Conservation (phyloP, 1,140 invertebrate genomes). For the Palaemon carinicauda region DNA sequence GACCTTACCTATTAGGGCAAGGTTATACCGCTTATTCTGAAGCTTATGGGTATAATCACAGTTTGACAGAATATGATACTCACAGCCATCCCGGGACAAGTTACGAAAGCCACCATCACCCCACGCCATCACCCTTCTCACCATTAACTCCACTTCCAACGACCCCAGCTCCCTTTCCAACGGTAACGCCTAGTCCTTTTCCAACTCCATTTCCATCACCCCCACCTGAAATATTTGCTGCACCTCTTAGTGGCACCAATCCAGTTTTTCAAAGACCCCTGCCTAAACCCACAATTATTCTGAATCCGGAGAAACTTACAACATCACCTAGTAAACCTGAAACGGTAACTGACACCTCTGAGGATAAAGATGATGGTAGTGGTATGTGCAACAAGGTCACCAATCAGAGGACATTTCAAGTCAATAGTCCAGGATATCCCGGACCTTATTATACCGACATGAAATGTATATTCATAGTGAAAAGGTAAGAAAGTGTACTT, state of each 20-base stretch:
- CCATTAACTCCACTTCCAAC: neutral
- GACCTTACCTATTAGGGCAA: neutral
- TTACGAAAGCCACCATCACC: too few relatives aligned
- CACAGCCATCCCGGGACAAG: neutral
- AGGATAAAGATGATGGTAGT: neutral
- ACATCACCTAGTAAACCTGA: neutral
- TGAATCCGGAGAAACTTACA: neutral
- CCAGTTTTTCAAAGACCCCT: neutral
- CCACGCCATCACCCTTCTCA: neutral
- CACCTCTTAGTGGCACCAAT: neutral
- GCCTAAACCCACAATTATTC: neutral
- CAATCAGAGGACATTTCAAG: neutral
- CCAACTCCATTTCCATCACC: slow-evolving; percentile 10
- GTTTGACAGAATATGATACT: neutral
- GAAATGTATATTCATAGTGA: slow-evolving; percentile 20
- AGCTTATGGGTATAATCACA: neutral
- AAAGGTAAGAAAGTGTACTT: neutral
- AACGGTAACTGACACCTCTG: neutral
- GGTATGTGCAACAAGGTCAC: neutral
- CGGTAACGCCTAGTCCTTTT: neutral
- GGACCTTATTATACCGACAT: slow-evolving; percentile 36
- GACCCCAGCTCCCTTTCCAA: neutral
- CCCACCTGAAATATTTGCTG: neutral
- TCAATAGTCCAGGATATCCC: slow-evolving; percentile 38
- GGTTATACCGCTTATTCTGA: neutral